Evolutionary conservation across 2,888 invertebrate species (phyloP).

Genomic region (Tetrapedia diversipes): DNA sequence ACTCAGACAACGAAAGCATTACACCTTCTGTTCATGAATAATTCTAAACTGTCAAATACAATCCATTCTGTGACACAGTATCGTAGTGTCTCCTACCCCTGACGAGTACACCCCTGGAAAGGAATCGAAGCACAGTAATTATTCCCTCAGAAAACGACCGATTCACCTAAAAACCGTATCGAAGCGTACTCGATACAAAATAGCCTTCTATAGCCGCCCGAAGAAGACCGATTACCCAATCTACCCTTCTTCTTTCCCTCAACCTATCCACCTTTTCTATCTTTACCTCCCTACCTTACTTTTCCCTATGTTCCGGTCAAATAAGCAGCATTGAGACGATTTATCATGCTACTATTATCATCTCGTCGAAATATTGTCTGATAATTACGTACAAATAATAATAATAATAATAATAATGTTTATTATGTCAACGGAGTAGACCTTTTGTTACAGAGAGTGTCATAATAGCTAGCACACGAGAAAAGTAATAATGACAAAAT

Average conservation of each 20-base stretch:
- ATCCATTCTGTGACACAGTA: neutral
- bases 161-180: slow-evolving; percentile 12
- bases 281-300: slow-evolving; percentile 2
- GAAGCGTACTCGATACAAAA: slow-evolving; percentile 18
- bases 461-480: too few species aligned
- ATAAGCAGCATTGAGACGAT: slow-evolving; percentile 61
- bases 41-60: neutral
- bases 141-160: neutral
- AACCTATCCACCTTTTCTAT: neutral
- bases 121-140: neutral
- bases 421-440: too few species aligned
- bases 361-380: slow-evolving; percentile 70
- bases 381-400: too few species aligned
- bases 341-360: slow-evolving; percentile 72
- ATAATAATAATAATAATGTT: too few species aligned
- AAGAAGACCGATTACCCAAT: slow-evolving; percentile 30
- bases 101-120: neutral
- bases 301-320: slow-evolving; percentile 23
- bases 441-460: too few species aligned
- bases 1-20: too few species aligned
- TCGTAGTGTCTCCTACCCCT: neutral
- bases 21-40: neutral
- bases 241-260: slow-evolving; percentile 9
- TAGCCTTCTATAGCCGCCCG: neutral
- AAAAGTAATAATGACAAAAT: too few species aligned